Base-by-base conservation (phyloP, 1,140 invertebrate species). In the Ceratina calcarata region DNA sequence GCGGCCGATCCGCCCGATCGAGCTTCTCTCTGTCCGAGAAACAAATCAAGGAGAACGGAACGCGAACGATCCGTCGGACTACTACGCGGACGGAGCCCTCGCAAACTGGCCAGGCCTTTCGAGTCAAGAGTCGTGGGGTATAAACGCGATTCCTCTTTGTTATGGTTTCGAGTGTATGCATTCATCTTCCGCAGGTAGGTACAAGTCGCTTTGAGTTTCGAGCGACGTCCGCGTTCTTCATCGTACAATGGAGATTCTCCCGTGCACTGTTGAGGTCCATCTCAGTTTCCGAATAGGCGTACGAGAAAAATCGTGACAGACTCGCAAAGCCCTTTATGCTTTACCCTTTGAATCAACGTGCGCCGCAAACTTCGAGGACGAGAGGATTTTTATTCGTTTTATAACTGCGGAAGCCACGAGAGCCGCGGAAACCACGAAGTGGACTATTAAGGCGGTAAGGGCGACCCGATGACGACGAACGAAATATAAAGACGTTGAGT, bases 261-360 rank as follows among this genome's bases (percentile, higher is more conserved):
- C 82, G 81, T 78, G 27, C 27, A 2, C 27, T 4, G 27, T 78
- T 53, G 49, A 65, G 74, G 65, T 84, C 27, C 27, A 4, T 1
- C 27, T 32, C 27, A 4, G 27, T 32, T 32, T 32, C 27, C 27
- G 27, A 32, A 32, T 32, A 32, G 27, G 78, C 76, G 66, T 66
- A 37, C 24, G 37, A 15, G 45, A 32, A 73, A 80, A 85, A 77
- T 20, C 68, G 45, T 32, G 55, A 65, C 58, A 73, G 71, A 82
- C 79, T 74, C 78, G 78, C 83, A 57, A 55, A 81, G 69, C 57
- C 65, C 61, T 79, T 79, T 49, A 78, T 55, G 27, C 70, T 60
- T 32, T 20, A 37, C 61, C 53, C 51, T 45, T 72, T 76, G 83
- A 82, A 85, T 82, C 82, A 85, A 82, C 78, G 70, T 78, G 78